Percentiles rank a stretch among this genome's conserved stretches.
phyloP scores from a whole-genome alignment of 2,113 vertebrate genomes.

The Brachyhypopomus gauderio region DNA sequence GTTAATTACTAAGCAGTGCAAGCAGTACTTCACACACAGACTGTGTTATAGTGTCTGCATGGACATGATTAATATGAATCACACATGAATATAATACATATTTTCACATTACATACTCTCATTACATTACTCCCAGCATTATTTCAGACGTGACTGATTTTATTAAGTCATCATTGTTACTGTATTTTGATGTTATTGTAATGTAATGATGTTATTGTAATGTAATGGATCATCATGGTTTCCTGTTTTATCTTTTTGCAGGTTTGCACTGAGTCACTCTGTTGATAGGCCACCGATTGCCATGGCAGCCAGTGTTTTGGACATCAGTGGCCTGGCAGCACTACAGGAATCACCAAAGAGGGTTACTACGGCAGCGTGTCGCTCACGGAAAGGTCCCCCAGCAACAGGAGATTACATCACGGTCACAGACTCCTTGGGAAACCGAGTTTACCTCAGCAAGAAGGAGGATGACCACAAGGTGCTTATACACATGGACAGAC shows the following conservation, averaged over 20 bases:
- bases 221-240: too few species aligned
- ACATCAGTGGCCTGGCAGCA: slow-evolving; percentile 68
- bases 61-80: too few species aligned
- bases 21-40: too few species aligned
- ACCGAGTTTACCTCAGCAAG: slow-evolving; percentile 83
- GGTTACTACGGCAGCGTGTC: slow-evolving; percentile 22
- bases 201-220: too few species aligned
- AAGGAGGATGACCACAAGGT: slow-evolving; percentile 72
- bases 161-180: too few species aligned
- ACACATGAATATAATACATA: too few species aligned
- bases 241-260: neutral
- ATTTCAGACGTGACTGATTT: too few species aligned
- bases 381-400: slow-evolving; percentile 82
- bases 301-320: slow-evolving; percentile 50
- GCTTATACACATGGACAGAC: neutral
- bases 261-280: slow-evolving; percentile 26
- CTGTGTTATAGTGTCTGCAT: too few species aligned
- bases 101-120: too few species aligned
- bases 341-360: slow-evolving; percentile 58
- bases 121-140: too few species aligned
- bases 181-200: too few species aligned
- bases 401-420: slow-evolving; percentile 87
- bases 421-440: slow-evolving; percentile 83
- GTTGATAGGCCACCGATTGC: slow-evolving; percentile 27
- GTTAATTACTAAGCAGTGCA: too few species aligned